These are phyloP conservation scores for Lordiphosa collinella DNA, from an alignment of 1,140 invertebrate genomes.

Conservation along the genomic window DNA sequence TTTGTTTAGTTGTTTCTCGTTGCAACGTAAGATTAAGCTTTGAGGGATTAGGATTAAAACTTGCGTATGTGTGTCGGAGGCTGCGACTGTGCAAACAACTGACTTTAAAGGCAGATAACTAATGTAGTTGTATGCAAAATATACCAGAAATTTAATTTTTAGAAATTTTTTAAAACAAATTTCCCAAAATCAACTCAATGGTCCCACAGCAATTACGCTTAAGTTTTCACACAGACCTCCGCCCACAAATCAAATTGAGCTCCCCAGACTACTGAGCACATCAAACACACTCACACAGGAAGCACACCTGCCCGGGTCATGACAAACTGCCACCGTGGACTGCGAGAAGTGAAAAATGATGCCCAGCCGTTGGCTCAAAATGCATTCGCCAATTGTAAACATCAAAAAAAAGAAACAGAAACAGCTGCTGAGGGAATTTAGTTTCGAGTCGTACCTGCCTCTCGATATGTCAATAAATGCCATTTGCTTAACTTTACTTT, in stretches of 20 bases:
- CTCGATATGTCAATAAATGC: constrained; percentile 4
- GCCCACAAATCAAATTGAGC: constrained; percentile 8
- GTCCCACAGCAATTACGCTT: constrained; percentile 2
- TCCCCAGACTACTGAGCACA: not conserved
- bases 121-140: not conserved
- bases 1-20: not conserved
- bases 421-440: not conserved
- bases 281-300: not conserved
- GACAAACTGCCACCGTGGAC: too few species aligned
- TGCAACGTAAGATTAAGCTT: constrained; percentile 4
- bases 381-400: constrained; percentile 50
- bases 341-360: constrained; percentile 1
- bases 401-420: constrained; percentile 18
- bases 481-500: constrained; percentile 5
- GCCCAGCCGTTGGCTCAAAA: constrained; percentile 17
- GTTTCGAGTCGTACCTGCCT: not conserved
- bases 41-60: constrained; percentile 12
- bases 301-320: too few species aligned
- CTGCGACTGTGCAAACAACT: constrained; percentile 19
- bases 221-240: constrained; percentile 2
- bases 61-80: constrained; percentile 10
- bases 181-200: too few species aligned
- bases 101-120: constrained; percentile 13
- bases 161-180: too few species aligned
- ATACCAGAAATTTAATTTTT: constrained; percentile 4